These are phyloP conservation scores for Panorpa germanica DNA, from an alignment of 2,888 invertebrate genomes.

Conservation along the genomic window DNA sequence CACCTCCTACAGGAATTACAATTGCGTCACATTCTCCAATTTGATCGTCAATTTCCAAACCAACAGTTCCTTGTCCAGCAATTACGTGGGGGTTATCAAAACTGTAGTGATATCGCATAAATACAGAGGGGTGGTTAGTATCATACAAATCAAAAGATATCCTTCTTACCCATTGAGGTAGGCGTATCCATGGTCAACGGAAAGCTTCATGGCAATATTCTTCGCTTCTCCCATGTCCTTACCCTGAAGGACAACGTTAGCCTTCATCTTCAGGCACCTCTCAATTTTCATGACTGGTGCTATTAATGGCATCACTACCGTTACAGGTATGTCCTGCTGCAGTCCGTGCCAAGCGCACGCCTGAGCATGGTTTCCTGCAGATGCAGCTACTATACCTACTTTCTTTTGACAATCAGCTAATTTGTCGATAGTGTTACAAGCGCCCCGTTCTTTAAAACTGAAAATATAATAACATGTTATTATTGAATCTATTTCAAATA, in stretches of 20 bases:
- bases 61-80: too few species aligned
- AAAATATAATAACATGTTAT: too few species aligned
- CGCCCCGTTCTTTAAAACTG: constrained; percentile 93
- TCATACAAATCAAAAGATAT: too few species aligned
- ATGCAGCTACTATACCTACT: constrained; percentile 78
- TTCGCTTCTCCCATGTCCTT: constrained; percentile 74
- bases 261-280: constrained; percentile 67
- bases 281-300: constrained; percentile 94
- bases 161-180: constrained; percentile 95
- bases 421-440: constrained; percentile 65
- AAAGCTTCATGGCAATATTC: constrained; percentile 52
- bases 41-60: too few species aligned
- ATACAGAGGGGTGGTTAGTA: too few species aligned
- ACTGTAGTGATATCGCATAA: too few species aligned
- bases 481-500: constrained; percentile 6
- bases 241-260: constrained; percentile 68
- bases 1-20: too few species aligned
- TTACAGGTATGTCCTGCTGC: constrained; percentile 46
- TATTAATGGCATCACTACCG: constrained; percentile 88
- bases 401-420: constrained; percentile 49
- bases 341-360: too few species aligned
- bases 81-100: too few species aligned
- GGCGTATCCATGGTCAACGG: constrained; percentile 45
- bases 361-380: constrained; percentile 86
- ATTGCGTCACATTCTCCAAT: too few species aligned